Percentiles rank a stretch among this genome's conserved stretches.
phyloP scores from a whole-genome alignment of 2,797 vertebrate genomes.

The Caiman crocodilus region DNA sequence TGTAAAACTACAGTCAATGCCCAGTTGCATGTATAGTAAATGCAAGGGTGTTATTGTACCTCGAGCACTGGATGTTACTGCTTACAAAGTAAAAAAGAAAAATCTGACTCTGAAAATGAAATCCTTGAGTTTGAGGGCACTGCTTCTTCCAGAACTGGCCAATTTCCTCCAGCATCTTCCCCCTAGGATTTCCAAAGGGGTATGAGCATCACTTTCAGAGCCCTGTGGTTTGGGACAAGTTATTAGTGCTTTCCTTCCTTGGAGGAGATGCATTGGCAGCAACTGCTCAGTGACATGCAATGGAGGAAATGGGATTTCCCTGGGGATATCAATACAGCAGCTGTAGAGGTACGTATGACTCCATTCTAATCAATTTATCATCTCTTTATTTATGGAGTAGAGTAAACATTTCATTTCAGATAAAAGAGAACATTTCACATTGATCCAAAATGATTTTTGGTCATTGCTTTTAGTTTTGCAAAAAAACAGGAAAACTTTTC shows the following conservation, averaged over 20 bases:
- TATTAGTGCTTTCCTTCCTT: background rate
- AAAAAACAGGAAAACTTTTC: no score
- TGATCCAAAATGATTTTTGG: no score
- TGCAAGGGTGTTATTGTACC: background rate
- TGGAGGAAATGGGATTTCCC: background rate
- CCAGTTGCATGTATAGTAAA: no score
- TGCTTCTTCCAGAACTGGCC: background rate
- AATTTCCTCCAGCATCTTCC: background rate
- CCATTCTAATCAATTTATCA: background rate
- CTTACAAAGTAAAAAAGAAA: background rate
- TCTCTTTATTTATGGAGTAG: background rate
- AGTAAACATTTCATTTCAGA: background rate
- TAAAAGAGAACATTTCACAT: no score
- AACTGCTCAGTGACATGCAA: background rate
- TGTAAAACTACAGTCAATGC: no score
- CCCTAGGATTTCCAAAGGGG: background rate
- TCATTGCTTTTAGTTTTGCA: no score
- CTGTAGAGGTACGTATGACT: background rate
- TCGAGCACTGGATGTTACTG: background rate
- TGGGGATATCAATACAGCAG: background rate
- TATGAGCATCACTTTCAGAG: background rate
- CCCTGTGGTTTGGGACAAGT: background rate
- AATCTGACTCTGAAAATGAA: background rate
- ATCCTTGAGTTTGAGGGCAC: background rate
- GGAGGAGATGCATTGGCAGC: background rate